Percentiles rank a stretch among this genome's conserved stretches.
phyloP scores from a whole-genome alignment of 2,113 vertebrate genomes.

The Phainopepla nitens region DNA sequence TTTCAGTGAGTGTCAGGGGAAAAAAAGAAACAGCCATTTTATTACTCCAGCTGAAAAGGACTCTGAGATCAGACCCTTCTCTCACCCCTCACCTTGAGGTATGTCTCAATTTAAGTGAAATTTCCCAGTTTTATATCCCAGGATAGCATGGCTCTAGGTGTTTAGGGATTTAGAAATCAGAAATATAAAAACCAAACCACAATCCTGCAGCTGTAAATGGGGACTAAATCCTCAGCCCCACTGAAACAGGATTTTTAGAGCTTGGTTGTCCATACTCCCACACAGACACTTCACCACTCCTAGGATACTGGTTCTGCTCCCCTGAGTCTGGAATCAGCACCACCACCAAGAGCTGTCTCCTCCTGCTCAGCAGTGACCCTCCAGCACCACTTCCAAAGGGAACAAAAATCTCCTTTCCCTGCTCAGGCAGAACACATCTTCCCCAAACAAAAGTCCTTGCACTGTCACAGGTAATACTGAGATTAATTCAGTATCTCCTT shows the following conservation, averaged over 20 bases:
- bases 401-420: neutral
- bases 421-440: neutral
- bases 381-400: neutral
- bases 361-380: neutral
- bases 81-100: neutral
- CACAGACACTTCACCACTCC: neutral
- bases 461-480: neutral
- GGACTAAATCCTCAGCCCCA: neutral
- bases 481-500: slow-evolving; percentile 4
- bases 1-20: neutral
- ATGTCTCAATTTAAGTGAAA: neutral
- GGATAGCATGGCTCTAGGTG: neutral
- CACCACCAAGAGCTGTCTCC: neutral
- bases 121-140: neutral
- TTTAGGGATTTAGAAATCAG: neutral
- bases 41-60: neutral
- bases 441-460: neutral
- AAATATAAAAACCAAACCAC: neutral
- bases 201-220: neutral
- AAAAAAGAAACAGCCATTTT: neutral
- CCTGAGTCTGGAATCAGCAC: neutral
- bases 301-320: neutral
- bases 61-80: neutral
- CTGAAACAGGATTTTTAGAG: neutral
- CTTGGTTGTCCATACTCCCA: neutral